Conservation (phyloP, 1,140 invertebrate species). For the Andrena cerasifolii region DNA sequence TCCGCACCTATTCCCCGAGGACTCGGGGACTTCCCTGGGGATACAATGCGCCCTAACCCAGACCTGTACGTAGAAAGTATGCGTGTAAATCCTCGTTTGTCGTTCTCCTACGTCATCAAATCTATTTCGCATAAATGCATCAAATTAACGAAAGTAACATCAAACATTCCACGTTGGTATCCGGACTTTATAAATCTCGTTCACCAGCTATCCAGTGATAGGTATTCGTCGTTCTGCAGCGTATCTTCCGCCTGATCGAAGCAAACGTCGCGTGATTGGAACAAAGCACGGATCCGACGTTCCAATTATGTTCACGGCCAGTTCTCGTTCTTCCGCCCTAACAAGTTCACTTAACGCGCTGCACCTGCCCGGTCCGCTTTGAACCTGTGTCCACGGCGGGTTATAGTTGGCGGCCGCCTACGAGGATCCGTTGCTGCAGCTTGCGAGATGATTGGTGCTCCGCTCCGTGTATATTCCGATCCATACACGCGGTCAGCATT, state of each 20-base stretch:
- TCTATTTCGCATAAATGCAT: too few species aligned
- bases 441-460: conserved; percentile 65
- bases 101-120: too few species aligned
- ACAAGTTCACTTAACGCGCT: conserved; percentile 40
- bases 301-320: conserved; percentile 26
- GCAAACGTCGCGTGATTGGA: background rate
- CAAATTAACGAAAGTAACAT: too few species aligned
- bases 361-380: conserved; percentile 51
- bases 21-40: too few species aligned
- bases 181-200: too few species aligned
- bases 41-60: too few species aligned
- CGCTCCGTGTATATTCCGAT: conserved; percentile 8
- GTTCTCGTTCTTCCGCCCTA: conserved; percentile 42
- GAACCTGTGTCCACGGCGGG: conserved; percentile 33
- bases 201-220: too few species aligned
- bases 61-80: too few species aligned
- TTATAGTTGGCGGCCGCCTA: conserved; percentile 61
- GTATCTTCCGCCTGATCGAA: background rate
- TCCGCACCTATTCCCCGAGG: too few species aligned
- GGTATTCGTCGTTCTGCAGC: too few species aligned
- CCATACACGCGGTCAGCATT: conserved; percentile 57
- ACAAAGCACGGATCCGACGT: background rate
- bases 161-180: too few species aligned
- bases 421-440: conserved; percentile 41
- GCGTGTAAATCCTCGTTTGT: too few species aligned